Evolutionary conservation across 1,140 invertebrate species (phyloP), one percentile per base, ranked within the genome.

Genomic region (Halictus rubicundus): DNA sequence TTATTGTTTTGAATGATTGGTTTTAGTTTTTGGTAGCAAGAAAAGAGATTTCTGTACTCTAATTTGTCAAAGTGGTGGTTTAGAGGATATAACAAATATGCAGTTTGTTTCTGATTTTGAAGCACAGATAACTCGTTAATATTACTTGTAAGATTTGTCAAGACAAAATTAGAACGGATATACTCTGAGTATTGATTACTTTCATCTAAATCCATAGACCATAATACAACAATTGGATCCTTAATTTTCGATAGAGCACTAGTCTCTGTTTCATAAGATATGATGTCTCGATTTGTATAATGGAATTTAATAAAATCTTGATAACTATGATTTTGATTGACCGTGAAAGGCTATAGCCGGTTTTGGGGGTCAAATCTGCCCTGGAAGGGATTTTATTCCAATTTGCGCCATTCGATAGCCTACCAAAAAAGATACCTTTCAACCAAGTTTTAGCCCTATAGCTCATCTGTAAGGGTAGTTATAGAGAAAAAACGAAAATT

Each of bases 231-330:
- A 7, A 71, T 46, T 12, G 69, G 39, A 46, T 61, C 69, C 0
- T 25, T 71, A 61, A 71, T 49, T 46, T 61, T 61, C 6, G 2
- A 1, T 46, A 61, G 10, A 1, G 59, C 3, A 39, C 2, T 23
- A 8, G 5, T 69, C 21, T 69, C 52, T 0, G 2, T 37, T n/a
- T 69, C 42, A 42, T n/a, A 32, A 70, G 12, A 39, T 59, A 57
- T 57, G 1, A 6, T 27, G 8, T 57, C 32, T 4, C 37, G 52
- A 57, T 60, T 71, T 6, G 57, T 71, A 21, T 71, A 71, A 25
- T 71, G 69, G 6, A 61, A 71, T 61, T 72, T 72, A 32, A 72
- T 39, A 46, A 72, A 72, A 19, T 72, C 59, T 49, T 63, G 57
- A 25, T 49, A 72, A 2, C 16, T 63, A 5, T 60, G 32, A 3